These are phyloP conservation scores for Paratrypauchen microcephalus DNA, from an alignment of 2,797 vertebrate species.

Conservation along the genomic window DNA sequence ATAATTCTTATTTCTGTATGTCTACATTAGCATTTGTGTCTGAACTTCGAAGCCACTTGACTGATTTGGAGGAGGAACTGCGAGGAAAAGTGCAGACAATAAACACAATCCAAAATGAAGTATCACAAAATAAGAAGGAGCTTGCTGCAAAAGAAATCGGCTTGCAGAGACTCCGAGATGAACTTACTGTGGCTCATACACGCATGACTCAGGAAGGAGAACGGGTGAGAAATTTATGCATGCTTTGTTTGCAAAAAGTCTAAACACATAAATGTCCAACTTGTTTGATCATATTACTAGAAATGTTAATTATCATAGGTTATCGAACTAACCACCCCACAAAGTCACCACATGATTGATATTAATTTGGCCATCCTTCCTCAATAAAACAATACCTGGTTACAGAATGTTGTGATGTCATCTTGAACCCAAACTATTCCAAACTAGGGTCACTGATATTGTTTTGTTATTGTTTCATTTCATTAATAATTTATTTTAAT, in stretches of 20 bases:
- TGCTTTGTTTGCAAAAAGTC: not conserved
- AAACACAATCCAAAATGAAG: constrained; percentile 60
- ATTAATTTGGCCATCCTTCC: not conserved
- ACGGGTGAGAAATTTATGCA: constrained; percentile 59
- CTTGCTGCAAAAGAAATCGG: constrained; percentile 64
- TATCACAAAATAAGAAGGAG: constrained; percentile 66
- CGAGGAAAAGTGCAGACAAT: constrained; percentile 50
- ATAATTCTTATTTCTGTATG: constrained; percentile 19
- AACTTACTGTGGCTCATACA: constrained; percentile 63
- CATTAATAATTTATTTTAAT: no score
- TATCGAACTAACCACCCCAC: no score
- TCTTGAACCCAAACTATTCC: not conserved
- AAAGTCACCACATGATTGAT: not conserved
- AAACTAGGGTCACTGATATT: not conserved
- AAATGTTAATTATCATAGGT: no score
- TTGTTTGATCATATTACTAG: no score
- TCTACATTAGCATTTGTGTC: constrained; percentile 25
- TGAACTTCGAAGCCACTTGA: constrained; percentile 55
- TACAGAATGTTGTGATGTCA: not conserved
- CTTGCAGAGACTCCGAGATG: constrained; percentile 58
- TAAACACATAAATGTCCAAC: no score
- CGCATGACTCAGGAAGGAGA: constrained; percentile 70
- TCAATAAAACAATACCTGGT: not conserved
- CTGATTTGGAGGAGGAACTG: constrained; percentile 71
- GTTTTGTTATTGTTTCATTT: no score